Evolutionary conservation across 2,113 vertebrate genomes (phyloP), one percentile per base, ranked within the genome.

Genomic region (Colistium nudipinnis): DNA sequence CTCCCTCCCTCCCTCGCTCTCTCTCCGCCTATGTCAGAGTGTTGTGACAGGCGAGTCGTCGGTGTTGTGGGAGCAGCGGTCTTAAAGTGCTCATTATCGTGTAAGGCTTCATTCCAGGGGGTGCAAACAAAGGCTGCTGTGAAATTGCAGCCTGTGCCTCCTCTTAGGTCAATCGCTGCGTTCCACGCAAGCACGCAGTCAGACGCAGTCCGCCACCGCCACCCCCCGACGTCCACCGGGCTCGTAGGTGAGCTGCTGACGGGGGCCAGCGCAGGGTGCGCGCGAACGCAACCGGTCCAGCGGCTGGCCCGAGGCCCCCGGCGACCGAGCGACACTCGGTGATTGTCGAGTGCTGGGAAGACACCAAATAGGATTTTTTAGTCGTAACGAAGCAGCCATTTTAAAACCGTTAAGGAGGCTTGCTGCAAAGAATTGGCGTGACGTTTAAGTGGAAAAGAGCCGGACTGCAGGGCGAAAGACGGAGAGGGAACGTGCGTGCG

Each of bases 61-160:
- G 76, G 85, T 93, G 91, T 92, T 93, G 92, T 92, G 89, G 84
- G 92, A 91, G 87, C 90, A 89, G 91, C 88, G 80, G 75, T 81
- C 82, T 77, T 91, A 91, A 93, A 92, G 92, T 93, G 89, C 90
- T 92, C 87, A 93, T 94, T 94, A 94, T 94, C 93, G 90, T 92
- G 90, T 93, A 92, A 93, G 89, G 84, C 86, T 91, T 93, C 91
- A 91, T 93, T 91, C 86, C 85, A 74, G 91, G 90, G 91, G 91
- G 91, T n/a, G 90, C 88, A 89, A 91, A 92, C 90, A 90, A 91
- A 91, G 88, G 85, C 89, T 87, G 90, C 89, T 81, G 86, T 76
- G 80, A 94, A 93, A 93, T 92, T 94, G 92, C 86, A 91, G 88
- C 85, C 86, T 92, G 80, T 84, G 76, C 74, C 72, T 83, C 78